phyloP scores from a whole-genome alignment of 2,797 vertebrate genomes.

The Sebastes baramenuke region DNA sequence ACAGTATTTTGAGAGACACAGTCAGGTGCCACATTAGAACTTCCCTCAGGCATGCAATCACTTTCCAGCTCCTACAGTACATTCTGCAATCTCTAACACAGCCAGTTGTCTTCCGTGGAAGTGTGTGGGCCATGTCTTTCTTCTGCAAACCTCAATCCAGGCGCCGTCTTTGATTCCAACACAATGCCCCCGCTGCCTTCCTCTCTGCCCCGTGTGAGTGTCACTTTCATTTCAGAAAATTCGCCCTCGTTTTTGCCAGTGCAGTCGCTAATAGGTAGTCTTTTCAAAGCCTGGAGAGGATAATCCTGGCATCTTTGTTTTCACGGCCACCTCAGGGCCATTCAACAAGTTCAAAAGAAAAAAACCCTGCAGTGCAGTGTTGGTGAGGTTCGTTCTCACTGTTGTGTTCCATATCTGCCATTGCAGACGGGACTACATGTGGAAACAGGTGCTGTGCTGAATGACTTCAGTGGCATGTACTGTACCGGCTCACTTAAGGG shows the following conservation, averaged over 20 bases:
- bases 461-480: constrained; percentile 48
- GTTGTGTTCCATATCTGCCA: constrained; percentile 37
- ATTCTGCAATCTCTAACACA: constrained; percentile 51
- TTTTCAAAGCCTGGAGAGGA: constrained; percentile 59
- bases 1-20: constrained; percentile 37
- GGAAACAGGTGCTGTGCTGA: constrained; percentile 61
- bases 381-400: constrained; percentile 26
- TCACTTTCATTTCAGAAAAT: constrained; percentile 71
- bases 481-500: constrained; percentile 52
- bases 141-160: constrained; percentile 66
- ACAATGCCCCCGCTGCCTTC: constrained; percentile 63
- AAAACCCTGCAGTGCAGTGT: constrained; percentile 27
- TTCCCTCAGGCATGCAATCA: constrained; percentile 60
- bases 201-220: constrained; percentile 43
- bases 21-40: constrained; percentile 40
- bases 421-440: constrained; percentile 33
- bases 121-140: constrained; percentile 59
- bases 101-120: constrained; percentile 60
- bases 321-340: constrained; percentile 61
- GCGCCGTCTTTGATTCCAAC: constrained; percentile 71
- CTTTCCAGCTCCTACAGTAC: constrained; percentile 46
- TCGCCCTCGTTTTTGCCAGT: constrained; percentile 62
- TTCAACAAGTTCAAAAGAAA: constrained; percentile 61
- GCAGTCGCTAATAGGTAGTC: constrained; percentile 59
- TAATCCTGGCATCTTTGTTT: constrained; percentile 71